These are phyloP conservation scores for Copidosoma aretas DNA, from an alignment of 2,888 invertebrate species.

Conservation along the genomic window DNA sequence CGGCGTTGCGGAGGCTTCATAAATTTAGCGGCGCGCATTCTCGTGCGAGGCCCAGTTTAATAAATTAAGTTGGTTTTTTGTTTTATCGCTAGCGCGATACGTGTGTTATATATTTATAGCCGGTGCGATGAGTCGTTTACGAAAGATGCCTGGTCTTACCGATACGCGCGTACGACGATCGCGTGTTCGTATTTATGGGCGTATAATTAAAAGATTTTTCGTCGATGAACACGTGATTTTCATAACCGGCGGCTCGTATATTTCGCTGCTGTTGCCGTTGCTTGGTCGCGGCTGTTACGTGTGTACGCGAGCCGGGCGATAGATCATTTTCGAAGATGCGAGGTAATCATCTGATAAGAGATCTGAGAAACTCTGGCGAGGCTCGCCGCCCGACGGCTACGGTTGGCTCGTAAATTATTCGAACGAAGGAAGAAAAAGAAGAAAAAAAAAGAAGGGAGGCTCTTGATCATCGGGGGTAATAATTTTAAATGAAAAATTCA, in stretches of 20 bases:
- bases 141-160: not conserved
- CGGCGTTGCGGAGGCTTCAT: slow-evolving; percentile 3
- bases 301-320: slow-evolving; percentile 22
- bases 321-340: not conserved
- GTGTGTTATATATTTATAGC: not conserved
- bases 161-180: not conserved
- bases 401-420: too few species aligned
- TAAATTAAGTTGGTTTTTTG: slow-evolving; percentile 12
- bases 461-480: not conserved
- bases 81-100: not conserved
- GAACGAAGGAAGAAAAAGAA: not conserved
- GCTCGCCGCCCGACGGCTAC: too few species aligned
- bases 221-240: slow-evolving; percentile 12
- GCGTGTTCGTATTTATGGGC: slow-evolving; percentile 20
- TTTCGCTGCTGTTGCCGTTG: too few species aligned
- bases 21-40: slow-evolving; percentile 13
- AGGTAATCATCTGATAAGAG: not conserved
- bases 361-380: not conserved
- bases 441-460: not conserved
- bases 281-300: too few species aligned
- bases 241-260: slow-evolving; percentile 10
- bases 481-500: not conserved
- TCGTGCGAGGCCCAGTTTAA: slow-evolving; percentile 4
- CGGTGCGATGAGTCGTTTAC: not conserved
- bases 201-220: slow-evolving; percentile 13